A percentile compares a stretch with the other conserved stretches of the same genome.
Conservation (phyloP, 1,140 invertebrate species). For the Limonius californicus region DNA sequence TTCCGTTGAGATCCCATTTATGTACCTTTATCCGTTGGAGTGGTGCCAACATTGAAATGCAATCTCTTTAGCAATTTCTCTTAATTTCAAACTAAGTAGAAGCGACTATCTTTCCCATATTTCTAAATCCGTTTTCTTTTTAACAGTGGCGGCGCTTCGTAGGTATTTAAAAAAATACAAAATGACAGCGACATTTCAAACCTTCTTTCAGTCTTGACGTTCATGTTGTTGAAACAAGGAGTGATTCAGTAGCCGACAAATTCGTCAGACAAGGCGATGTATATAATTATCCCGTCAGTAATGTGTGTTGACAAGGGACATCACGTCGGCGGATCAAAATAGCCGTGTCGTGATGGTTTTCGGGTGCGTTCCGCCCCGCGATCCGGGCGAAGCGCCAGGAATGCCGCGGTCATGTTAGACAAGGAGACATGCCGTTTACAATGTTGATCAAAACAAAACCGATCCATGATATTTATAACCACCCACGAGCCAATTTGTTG, state of each 20-base stretch:
- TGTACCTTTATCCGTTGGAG: no score
- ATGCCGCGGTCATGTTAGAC: constrained; percentile 1
- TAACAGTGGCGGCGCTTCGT: no score
- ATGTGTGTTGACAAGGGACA: not conserved
- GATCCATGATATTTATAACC: constrained; percentile 1
- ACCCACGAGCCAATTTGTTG: constrained; percentile 1
- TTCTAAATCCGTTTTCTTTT: no score
- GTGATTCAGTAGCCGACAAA: not conserved
- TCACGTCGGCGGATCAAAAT: constrained; percentile 2
- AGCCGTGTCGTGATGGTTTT: constrained; percentile 2
- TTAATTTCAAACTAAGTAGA: no score
- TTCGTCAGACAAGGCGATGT: not conserved
- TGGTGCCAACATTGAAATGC: no score
- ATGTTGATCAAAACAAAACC: not conserved
- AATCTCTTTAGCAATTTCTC: no score
- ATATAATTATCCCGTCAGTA: not conserved
- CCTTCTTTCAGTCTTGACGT: no score
- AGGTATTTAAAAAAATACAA: no score
- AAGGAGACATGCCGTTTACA: not conserved
- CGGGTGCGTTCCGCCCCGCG: not conserved
- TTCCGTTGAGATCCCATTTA: no score
- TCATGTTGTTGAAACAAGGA: not conserved
- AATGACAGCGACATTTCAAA: no score
- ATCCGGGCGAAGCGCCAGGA: constrained; percentile 1
- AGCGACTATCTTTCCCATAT: no score